Base-by-base conservation (phyloP, 2,888 invertebrate genomes). In the Tipula helvola region DNA sequence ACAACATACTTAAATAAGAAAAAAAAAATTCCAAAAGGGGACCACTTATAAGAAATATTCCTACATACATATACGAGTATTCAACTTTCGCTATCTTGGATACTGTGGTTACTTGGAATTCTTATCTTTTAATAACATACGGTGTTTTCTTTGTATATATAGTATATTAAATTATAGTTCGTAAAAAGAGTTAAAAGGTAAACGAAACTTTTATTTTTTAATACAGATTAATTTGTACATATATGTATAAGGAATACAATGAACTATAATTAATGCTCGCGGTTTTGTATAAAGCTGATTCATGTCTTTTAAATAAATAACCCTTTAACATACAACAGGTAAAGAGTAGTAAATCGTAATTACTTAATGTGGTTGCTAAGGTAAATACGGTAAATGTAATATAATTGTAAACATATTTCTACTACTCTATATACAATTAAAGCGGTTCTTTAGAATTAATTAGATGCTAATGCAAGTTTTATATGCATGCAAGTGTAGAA, bases 71-170 rank as follows among this genome's bases (percentile, higher is more conserved):
- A 28, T 28, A 71, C 71, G 71, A 71, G 71, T 71, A 71, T 71
- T 71, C 71, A 71, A 71, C 71, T 71, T 71, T 71, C 71, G 71
- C 71, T 71, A 71, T 71, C 71, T 71, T 71, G 71, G 71, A 71
- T 71, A 28, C 71, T 71, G 71, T 71, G 71, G 71, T 71, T 71
- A 71, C 71, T 71, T 28, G 71, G 71, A 18, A 71, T 71, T 71
- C 71, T 71, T 71, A 71, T 71, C 71, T 7, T 28, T 71, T 18
- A 71, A 28, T 71, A 28, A 28, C 71, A 71, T 28, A 71, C 28
- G 28, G 71, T 28, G 18, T 71, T 71, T 71, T 28, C 28, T 71
- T 28, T 71, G 3, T 71, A 28, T 28, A 71, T 10, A 28, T 16
- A 4, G n/a, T 12, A 16, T 44, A 52, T n/a, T 16, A 52, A 16